Percentiles rank a stretch among this genome's conserved stretches.
Conservation (phyloP, 2,797 vertebrate genomes). For the Pipistrellus nathusii region DNA sequence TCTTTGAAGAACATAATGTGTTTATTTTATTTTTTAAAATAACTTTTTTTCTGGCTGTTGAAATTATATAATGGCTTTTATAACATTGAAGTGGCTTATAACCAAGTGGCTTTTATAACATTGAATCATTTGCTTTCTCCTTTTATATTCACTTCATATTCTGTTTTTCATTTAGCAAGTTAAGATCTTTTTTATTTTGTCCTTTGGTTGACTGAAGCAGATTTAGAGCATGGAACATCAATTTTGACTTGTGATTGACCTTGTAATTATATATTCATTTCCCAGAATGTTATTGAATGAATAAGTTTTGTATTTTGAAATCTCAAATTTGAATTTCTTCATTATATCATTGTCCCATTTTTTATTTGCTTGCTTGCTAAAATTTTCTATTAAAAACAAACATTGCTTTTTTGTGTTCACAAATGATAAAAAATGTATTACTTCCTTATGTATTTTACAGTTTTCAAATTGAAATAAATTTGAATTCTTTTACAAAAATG, state of each 20-base stretch:
- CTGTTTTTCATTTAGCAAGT: not conserved
- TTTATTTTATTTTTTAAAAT: not conserved
- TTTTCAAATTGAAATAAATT: not conserved
- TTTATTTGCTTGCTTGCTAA: not conserved
- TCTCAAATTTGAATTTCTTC: not conserved
- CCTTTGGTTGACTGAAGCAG: not conserved
- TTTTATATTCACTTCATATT: slow-evolving; percentile 19
- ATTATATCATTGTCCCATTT: not conserved
- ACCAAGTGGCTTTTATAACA: not conserved
- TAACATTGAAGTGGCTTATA: not conserved
- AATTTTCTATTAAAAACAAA: slow-evolving; percentile 13
- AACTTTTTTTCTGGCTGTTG: not conserved
- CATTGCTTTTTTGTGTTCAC: not conserved
- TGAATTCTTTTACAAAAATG: not conserved
- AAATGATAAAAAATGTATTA: not conserved
- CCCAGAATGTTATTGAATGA: not conserved
- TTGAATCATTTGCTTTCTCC: not conserved
- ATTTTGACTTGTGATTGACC: slow-evolving; percentile 23
- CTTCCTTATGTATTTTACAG: not conserved
- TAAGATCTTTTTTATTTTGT: not conserved
- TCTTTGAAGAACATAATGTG: not conserved
- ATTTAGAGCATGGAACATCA: not conserved
- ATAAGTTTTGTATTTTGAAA: slow-evolving; percentile 32
- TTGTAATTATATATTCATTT: slow-evolving; percentile 17
- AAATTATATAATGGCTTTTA: not conserved